Conservation (phyloP, 1,140 invertebrate genomes). For the Orussus abietinus region DNA sequence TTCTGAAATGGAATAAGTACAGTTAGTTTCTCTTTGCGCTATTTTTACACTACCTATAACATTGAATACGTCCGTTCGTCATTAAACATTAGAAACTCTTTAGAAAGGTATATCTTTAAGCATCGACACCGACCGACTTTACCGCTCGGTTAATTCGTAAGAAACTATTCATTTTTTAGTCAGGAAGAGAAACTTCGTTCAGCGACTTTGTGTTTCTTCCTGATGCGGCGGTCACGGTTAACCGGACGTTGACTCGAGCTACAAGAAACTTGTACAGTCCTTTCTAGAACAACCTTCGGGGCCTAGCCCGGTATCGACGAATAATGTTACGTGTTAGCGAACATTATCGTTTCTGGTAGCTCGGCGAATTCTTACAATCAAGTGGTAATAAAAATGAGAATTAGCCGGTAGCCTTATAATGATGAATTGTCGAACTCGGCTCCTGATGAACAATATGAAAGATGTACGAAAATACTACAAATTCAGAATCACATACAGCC, state of each 20-base stretch:
- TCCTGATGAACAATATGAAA: no score
- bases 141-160: not conserved
- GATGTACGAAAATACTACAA: no score
- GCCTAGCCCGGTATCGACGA: no score
- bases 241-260: constrained; percentile 17
- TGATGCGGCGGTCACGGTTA: constrained; percentile 7
- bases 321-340: no score
- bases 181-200: not conserved
- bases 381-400: no score
- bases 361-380: no score
- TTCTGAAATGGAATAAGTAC: constrained; percentile 22
- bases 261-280: constrained; percentile 18
- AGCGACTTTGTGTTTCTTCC: not conserved
- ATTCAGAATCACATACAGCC: no score
- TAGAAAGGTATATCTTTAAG: not conserved
- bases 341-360: no score
- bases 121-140: not conserved
- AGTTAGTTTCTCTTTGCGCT: not conserved
- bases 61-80: constrained; percentile 1
- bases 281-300: not conserved
- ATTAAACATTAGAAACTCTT: not conserved
- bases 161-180: not conserved
- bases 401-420: no score
- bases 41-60: not conserved
- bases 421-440: no score